Percentiles rank a stretch among this genome's conserved stretches.
These are phyloP conservation scores for Proteles cristata DNA, from an alignment of 2,113 vertebrate genomes.

Conservation along the genomic window DNA sequence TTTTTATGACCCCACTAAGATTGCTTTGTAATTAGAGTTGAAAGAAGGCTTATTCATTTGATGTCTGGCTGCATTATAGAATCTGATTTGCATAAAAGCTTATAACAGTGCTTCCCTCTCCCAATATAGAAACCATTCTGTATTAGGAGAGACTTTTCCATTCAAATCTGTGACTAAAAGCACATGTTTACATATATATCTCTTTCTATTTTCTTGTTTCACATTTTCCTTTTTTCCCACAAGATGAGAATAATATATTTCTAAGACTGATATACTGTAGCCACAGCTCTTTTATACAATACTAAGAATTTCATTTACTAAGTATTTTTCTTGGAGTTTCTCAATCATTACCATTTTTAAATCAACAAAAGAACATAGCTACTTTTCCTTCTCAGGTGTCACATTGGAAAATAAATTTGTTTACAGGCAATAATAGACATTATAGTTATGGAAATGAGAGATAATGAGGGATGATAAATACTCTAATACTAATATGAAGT, in stretches of 20 bases:
- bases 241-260: background rate
- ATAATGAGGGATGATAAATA: background rate
- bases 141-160: slow-evolving; percentile 10
- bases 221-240: background rate
- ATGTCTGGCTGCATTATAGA: slow-evolving; percentile 43
- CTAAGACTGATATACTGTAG: background rate
- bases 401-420: background rate
- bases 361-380: background rate
- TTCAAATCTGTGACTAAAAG: slow-evolving; percentile 16
- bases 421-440: background rate
- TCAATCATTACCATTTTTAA: background rate
- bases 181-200: background rate
- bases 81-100: background rate
- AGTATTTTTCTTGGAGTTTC: background rate
- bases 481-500: background rate
- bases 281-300: background rate
- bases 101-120: background rate
- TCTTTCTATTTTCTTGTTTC: slow-evolving; percentile 34
- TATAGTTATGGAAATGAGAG: background rate
- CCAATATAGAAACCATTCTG: slow-evolving; percentile 59
- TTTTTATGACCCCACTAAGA: background rate
- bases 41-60: slow-evolving; percentile 12
- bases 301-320: slow-evolving; percentile 9
- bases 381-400: background rate
- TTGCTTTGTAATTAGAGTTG: slow-evolving; percentile 32